A percentile compares a stretch with the other conserved stretches of the same genome.
phyloP scores from a whole-genome alignment of 2,113 vertebrate species.

The Ornithorhynchus anatinus region DNA sequence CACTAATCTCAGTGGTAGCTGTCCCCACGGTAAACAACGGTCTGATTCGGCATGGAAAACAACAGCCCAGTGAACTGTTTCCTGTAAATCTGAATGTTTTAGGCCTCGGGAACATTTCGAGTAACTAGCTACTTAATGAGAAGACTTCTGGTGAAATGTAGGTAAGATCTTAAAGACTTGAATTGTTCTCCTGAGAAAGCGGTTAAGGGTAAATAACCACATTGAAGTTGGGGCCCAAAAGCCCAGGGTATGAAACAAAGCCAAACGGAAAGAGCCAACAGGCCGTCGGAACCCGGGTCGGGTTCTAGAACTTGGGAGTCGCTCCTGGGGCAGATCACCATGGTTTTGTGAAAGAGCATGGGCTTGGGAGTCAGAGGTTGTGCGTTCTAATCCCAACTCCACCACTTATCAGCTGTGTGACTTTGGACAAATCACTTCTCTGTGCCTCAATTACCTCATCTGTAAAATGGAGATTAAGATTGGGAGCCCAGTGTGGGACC shows the following conservation, averaged over 20 bases:
- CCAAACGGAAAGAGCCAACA: conserved; percentile 20
- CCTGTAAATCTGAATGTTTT: conserved; percentile 60
- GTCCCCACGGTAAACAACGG: conserved; percentile 49
- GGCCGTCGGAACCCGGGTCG: no score
- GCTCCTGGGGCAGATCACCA: no score
- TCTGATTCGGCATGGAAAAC: conserved; percentile 56
- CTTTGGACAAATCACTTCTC: no score
- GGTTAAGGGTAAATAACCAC: conserved; percentile 52
- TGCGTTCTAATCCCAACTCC: no score
- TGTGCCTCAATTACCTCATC: no score
- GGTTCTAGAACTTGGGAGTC: no score
- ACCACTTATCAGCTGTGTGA: no score
- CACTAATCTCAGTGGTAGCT: conserved; percentile 39
- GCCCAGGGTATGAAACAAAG: conserved; percentile 29
- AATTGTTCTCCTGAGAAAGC: conserved; percentile 58
- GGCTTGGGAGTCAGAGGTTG: no score
- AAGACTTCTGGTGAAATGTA: conserved; percentile 46
- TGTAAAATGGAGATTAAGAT: no score
- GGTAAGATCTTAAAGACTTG: conserved; percentile 59
- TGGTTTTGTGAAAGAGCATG: no score
- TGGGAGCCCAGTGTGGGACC: no score
- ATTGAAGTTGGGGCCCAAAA: conserved; percentile 23
- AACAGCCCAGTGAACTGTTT: conserved; percentile 39
- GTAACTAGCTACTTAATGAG: conserved; percentile 56
- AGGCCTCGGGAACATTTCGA: conserved; percentile 55